Evolutionary conservation across 2,888 invertebrate genomes (phyloP), one percentile per base, ranked within the genome.

Genomic region (Lasioglossum morio): DNA sequence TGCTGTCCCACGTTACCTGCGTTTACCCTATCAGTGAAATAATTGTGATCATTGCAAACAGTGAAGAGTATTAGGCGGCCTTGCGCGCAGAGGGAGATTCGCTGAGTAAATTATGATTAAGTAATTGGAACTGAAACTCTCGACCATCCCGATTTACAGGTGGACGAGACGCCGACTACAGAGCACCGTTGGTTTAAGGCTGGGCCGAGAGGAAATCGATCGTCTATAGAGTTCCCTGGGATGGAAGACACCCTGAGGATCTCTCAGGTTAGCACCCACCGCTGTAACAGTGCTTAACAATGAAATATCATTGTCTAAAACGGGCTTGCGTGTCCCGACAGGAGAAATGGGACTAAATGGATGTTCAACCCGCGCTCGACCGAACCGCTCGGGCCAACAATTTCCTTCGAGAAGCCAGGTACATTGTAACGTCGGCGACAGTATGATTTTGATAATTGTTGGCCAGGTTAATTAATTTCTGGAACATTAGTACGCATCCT

Each of bases 231-330:
- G 87, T 84, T 87, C 82, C 81, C 72, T 46, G 83, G 87, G 75
- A 90, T 86, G 80, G 88, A 90, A 81, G 73, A 82, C 81, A 82
- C 84, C 85, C 84, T 40, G 73, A 90, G 90, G 90, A 88, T 90
- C 81, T 48, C 72, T 60, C 76, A 84, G 81, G 88, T 87, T 88
- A 84, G 84, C 87, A 82, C 77, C 85, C 74, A 73, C 37, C 74
- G 43, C 69, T 70, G 84, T 90, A 90, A 90, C 85, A 66, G 88
- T 72, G 84, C 77, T 86, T 88, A 88, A 88, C 90, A 88, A 90
- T 90, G 90, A 90, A 87, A 90, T 88, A 87, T 90, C 85, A 82
- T 88, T 80, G 86, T 80, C 84, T 72, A 79, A 79, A 77, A 86
- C 66, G 80, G 77, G 57, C 40, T 27, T 30, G 70, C 48, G 66